These are phyloP conservation scores for Vanacampus margaritifer DNA, from an alignment of 2,113 vertebrate genomes.

Conservation along the genomic window DNA sequence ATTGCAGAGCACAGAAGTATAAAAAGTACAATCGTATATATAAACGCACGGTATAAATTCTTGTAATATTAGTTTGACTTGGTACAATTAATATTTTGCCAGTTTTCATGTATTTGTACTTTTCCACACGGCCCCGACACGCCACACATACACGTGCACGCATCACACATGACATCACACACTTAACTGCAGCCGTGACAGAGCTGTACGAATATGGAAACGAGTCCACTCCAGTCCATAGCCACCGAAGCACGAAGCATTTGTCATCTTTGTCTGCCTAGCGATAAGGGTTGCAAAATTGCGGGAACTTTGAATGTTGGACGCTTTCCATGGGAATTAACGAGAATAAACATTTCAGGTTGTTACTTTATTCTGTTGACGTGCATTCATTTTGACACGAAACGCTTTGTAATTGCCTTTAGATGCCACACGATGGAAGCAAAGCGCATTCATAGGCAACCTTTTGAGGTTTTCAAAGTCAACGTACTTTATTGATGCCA, in stretches of 20 bases:
- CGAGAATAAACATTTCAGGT: too few relatives aligned
- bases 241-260: slow-evolving; percentile 30
- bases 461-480: too few relatives aligned
- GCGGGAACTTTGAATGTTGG: neutral
- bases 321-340: neutral
- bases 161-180: neutral
- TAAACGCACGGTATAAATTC: too few relatives aligned
- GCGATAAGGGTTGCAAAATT: slow-evolving; percentile 12
- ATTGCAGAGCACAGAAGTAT: too few relatives aligned
- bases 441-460: neutral
- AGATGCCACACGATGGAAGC: neutral
- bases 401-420: neutral
- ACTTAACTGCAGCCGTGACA: slow-evolving; percentile 22
- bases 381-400: neutral
- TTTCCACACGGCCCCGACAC: neutral
- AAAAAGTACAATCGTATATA: too few relatives aligned
- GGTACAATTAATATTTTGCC: too few relatives aligned
- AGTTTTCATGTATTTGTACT: neutral
- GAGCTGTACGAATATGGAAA: slow-evolving; percentile 46
- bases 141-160: neutral
- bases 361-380: neutral
- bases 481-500: neutral
- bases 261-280: slow-evolving; percentile 33
- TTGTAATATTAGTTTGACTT: too few relatives aligned
- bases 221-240: slow-evolving; percentile 30